A percentile compares a stretch with the other conserved stretches of the same genome.
Conservation (phyloP, 2,797 vertebrate species). For the Diplodus puntazzo region DNA sequence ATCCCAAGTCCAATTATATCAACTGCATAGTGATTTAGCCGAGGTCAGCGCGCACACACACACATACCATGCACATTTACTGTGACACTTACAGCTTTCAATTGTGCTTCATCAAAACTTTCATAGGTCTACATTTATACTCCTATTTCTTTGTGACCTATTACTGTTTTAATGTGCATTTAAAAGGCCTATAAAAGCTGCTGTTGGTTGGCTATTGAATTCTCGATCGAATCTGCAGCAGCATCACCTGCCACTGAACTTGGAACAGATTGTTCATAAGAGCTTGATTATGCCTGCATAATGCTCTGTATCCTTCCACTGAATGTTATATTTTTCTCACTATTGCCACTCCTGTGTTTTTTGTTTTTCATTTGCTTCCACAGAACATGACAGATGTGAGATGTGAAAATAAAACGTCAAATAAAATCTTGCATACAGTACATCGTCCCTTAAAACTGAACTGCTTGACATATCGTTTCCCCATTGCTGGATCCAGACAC, state of each 20-base stretch:
- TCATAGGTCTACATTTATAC: background rate
- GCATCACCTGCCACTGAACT: conserved; percentile 18
- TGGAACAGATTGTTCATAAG: conserved; percentile 11
- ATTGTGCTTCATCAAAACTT: background rate
- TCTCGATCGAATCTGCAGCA: conserved; percentile 15
- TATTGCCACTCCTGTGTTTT: background rate
- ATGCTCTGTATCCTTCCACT: background rate
- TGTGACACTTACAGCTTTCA: background rate
- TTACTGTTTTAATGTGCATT: background rate
- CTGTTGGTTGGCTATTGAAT: background rate
- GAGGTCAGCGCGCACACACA: conserved; percentile 3
- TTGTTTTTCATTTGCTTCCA: conserved; percentile 32
- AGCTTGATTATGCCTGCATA: conserved; percentile 16
- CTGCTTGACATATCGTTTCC: conserved; percentile 41
- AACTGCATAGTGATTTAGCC: background rate
- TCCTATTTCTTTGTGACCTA: background rate
- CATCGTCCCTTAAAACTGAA: conserved; percentile 24
- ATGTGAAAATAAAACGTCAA: conserved; percentile 43
- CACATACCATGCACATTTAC: background rate
- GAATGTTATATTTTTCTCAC: conserved; percentile 11
- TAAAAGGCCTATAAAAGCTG: background rate
- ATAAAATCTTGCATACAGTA: conserved; percentile 29
- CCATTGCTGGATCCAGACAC: conserved; percentile 6
- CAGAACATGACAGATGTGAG: conserved; percentile 17
- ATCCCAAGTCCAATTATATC: conserved; percentile 9